A percentile compares a stretch with the other conserved stretches of the same genome.
Evolutionary conservation across 2,888 invertebrate genomes (phyloP).

Genomic region (Tricholauxania praeusta): DNA sequence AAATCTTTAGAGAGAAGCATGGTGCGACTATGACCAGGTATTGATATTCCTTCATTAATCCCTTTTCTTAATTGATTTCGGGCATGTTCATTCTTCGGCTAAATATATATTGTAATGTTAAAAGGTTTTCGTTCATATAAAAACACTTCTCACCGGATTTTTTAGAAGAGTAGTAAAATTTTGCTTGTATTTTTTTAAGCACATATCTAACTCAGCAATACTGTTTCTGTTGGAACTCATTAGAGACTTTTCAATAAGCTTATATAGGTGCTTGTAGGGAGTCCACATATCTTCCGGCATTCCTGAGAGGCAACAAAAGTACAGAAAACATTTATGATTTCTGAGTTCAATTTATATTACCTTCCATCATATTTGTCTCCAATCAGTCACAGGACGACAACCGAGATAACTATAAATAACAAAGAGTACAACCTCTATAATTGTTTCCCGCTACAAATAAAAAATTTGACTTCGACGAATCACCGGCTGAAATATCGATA

Average conservation of each 20-base stretch:
- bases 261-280: conserved; percentile 82
- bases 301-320: conserved; percentile 45
- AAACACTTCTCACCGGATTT: conserved; percentile 79
- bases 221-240: conserved; percentile 75
- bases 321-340: not conserved
- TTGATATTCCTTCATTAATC: conserved; percentile 79
- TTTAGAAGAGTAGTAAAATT: conserved; percentile 86
- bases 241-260: conserved; percentile 77
- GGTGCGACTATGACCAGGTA: conserved; percentile 78
- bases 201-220: conserved; percentile 74
- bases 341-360: not conserved
- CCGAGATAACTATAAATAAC: too few species aligned
- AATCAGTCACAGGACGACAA: too few species aligned
- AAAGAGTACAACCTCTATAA: too few species aligned
- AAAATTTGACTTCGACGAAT: too few species aligned
- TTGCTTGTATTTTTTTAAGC: conserved; percentile 84
- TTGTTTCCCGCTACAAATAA: too few species aligned
- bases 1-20: conserved; percentile 85
- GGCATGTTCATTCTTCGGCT: conserved; percentile 84
- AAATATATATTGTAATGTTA: not conserved
- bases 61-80: conserved; percentile 86
- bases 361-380: not conserved
- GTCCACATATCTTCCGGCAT: conserved; percentile 83
- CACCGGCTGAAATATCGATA: too few species aligned
- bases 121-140: not conserved